phyloP scores from a whole-genome alignment of 2,113 vertebrate species.

The Gadus chalcogrammus region DNA sequence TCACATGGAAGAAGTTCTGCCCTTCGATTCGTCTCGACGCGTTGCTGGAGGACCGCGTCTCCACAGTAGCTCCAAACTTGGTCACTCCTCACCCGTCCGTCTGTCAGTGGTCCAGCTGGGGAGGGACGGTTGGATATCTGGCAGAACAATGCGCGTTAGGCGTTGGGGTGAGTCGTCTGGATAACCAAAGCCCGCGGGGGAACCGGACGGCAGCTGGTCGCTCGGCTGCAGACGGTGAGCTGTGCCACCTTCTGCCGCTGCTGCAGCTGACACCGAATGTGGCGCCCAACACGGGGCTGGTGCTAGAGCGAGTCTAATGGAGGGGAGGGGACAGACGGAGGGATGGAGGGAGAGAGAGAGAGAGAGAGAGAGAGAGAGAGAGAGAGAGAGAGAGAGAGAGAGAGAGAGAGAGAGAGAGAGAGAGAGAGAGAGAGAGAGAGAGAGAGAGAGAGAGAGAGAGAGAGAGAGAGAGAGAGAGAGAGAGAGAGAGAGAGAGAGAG shows the following conservation, averaged over 20 bases:
- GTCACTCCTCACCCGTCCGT: neutral
- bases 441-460: no score
- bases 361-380: constrained; percentile 11
- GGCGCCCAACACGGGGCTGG: constrained; percentile 7
- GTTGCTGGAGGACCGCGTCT: neutral
- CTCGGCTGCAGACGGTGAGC: constrained; percentile 30
- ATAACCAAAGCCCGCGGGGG: neutral
- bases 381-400: neutral
- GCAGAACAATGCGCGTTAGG: no score
- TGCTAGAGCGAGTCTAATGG: neutral
- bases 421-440: no score
- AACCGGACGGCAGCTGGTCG: constrained; percentile 9
- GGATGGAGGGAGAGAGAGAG: constrained; percentile 6
- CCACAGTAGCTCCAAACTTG: no score
- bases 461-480: no score
- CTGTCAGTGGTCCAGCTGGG: no score
- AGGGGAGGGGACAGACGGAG: neutral
- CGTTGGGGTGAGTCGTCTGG: no score
- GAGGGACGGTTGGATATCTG: no score
- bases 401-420: no score
- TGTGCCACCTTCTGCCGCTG: constrained; percentile 48
- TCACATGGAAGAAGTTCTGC: no score
- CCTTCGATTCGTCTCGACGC: no score
- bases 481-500: no score
- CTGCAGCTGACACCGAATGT: constrained; percentile 54